Evolutionary conservation across 1,140 invertebrate genomes (phyloP).

Genomic region (Dermatophagoides farinae): DNA sequence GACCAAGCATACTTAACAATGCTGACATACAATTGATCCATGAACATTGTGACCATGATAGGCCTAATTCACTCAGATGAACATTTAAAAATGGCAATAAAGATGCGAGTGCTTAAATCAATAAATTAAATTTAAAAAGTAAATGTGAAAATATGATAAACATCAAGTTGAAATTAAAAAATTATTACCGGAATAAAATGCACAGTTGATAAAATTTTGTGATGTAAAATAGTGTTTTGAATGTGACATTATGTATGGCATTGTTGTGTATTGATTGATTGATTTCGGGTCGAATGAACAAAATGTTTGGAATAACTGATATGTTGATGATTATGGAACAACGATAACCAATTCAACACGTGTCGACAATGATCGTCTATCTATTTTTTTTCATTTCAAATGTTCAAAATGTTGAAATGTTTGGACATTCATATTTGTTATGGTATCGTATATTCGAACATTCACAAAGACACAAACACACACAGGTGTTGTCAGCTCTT

Average conservation of each 20-base stretch:
- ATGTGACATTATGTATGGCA: not conserved
- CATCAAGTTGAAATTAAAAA: too few relatives aligned
- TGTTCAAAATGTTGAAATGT: too few relatives aligned
- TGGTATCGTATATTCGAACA: too few relatives aligned
- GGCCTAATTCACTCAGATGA: slow-evolving; percentile 18
- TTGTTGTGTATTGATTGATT: not conserved
- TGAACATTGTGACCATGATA: slow-evolving; percentile 15
- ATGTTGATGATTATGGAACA: too few relatives aligned
- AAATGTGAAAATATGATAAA: not conserved
- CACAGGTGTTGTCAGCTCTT: too few relatives aligned
- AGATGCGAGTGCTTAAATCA: slow-evolving; percentile 17
- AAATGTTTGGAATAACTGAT: too few relatives aligned
- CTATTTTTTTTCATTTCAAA: too few relatives aligned
- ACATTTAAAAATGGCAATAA: slow-evolving; percentile 19
- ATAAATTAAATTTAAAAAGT: too few relatives aligned
- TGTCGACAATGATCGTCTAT: too few relatives aligned
- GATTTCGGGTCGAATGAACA: not conserved
- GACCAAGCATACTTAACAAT: slow-evolving; percentile 17
- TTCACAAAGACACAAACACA: too few relatives aligned
- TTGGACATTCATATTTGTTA: too few relatives aligned
- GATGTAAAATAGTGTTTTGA: not conserved
- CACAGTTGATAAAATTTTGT: slow-evolving; percentile 7
- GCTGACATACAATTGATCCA: slow-evolving; percentile 18
- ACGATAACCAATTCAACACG: too few relatives aligned
- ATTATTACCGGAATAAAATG: slow-evolving; percentile 9